phyloP scores from a whole-genome alignment of 2,888 invertebrate species.

The Pandemis cinnamomeana region DNA sequence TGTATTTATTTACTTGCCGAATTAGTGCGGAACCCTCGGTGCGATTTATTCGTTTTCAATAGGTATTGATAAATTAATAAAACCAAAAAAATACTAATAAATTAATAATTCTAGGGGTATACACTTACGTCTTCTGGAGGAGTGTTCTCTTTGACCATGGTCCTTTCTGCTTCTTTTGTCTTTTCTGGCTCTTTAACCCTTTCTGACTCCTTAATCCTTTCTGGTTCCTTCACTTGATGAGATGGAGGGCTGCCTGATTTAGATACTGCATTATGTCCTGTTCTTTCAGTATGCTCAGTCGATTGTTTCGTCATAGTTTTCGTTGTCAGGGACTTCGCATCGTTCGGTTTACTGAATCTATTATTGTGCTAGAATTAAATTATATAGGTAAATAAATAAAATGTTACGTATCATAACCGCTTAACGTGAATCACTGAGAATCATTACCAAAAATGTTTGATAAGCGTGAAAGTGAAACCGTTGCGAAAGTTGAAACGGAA shows the following conservation, averaged over 20 bases:
- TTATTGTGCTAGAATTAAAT: conserved; percentile 40
- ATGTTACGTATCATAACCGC: not conserved
- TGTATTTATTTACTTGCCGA: no score
- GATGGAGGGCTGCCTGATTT: conserved; percentile 20
- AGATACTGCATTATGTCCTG: conserved; percentile 23
- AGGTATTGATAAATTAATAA: no score
- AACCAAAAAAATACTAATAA: no score
- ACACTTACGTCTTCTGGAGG: conserved; percentile 34
- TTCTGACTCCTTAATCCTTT: conserved; percentile 8
- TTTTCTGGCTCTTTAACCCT: not conserved
- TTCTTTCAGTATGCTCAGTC: conserved; percentile 40
- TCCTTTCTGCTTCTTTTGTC: not conserved
- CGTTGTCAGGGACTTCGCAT: conserved; percentile 39
- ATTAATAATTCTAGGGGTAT: not conserved
- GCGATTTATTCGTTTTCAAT: no score
- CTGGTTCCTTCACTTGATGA: not conserved
- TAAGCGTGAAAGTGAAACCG: conserved; percentile 18
- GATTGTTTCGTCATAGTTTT: conserved; percentile 41
- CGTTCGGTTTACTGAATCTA: conserved; percentile 41
- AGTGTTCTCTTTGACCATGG: conserved; percentile 5
- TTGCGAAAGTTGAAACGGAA: conserved; percentile 8
- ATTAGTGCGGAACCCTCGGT: no score
- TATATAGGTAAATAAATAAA: not conserved
- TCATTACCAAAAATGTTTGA: conserved; percentile 10
- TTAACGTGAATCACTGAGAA: not conserved